Base-by-base conservation (phyloP, 2,113 vertebrate species). In the Lampris megalopsis region DNA sequence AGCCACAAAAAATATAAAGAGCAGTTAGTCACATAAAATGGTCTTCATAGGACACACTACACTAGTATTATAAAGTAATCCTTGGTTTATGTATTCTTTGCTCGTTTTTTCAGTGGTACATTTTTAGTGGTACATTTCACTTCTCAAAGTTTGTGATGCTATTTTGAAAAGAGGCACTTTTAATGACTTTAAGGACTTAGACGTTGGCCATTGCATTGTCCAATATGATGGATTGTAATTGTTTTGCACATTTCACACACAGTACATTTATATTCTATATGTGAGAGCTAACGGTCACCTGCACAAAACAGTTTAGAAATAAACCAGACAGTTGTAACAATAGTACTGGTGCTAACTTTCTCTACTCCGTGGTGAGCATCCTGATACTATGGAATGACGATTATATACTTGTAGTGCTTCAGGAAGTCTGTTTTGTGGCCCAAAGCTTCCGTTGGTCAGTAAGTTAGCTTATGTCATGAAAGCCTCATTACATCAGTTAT, bases 1-100 rank as follows among this genome's bases (percentile, higher is more conserved):
- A 59, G 58, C 69, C 52, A 10, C 68, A 43, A 36, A 42, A 73
- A 52, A 76, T 63, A 76, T 63, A 3, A 61, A 49, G 64, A 68
- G 47, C 2, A n/a, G 36, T 60, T 3, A 1, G 8, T 24, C 53
- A 38, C 53, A 9, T 9, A 53, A 8, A 59, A 47, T 53, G 10
- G 24, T 69, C 61, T n/a, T 3, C 11, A 3, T 13, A 38, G 45
- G 40, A 38, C 5, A 24, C 38, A 66, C 8, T 54, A 5, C 43
- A 7, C 45, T 24, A 54, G 35, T 13, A 38, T 41, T 13, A 60
- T 45, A 45, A 1, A 7, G 43, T 45, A 4, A 1, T 45, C 4
- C 7, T 45, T 45, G 43, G 7, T 45, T 5, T 7, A 47, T 9
- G 57, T 9, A 42, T 56, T 6, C 13, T 5, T 1, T 3, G 24